These are phyloP conservation scores for Choristoneura rosaceana DNA, from an alignment of 2,888 invertebrate species.

Conservation along the genomic window DNA sequence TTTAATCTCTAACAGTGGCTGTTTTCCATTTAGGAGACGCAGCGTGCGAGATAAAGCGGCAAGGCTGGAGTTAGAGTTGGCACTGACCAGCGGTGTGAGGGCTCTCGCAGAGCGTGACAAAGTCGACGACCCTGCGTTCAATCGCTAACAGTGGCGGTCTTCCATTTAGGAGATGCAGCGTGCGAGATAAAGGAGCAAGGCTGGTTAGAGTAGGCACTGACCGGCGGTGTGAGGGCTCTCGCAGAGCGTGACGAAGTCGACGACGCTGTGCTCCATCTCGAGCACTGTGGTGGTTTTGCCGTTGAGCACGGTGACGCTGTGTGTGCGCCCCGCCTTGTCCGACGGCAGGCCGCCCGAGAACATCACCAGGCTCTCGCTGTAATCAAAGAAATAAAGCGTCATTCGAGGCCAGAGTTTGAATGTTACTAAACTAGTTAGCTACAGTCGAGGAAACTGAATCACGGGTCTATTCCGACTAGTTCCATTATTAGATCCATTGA, in stretches of 20 bases:
- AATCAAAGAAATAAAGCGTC: conserved; percentile 51
- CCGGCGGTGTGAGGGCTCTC: conserved; percentile 97
- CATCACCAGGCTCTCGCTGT: conserved; percentile 96
- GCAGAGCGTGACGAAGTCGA: conserved; percentile 98
- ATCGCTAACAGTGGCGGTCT: conserved; percentile 99
- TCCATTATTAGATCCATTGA: no score
- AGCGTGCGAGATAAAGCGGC: conserved; percentile 84
- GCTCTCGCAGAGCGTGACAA: conserved; percentile 97
- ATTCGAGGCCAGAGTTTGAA: no score
- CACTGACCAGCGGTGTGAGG: conserved; percentile 95
- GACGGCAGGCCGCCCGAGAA: conserved; percentile 98
- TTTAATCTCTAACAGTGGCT: conserved; percentile 98
- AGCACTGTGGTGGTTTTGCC: conserved; percentile 98
- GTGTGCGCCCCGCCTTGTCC: conserved; percentile 95
- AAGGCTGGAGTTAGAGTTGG: neutral
- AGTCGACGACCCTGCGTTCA: conserved; percentile 99
- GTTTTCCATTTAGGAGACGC: no score
- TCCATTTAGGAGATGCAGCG: no score
- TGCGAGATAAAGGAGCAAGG: no score
- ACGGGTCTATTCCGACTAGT: no score
- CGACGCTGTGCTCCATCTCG: conserved; percentile 99
- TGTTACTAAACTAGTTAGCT: no score
- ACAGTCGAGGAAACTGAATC: no score
- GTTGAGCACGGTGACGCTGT: conserved; percentile 98
- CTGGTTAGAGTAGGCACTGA: conserved; percentile 74